Percentiles rank a stretch among this genome's conserved stretches.
Conservation (phyloP, 1,140 invertebrate species). For the Gonioctena quinquepunctata region DNA sequence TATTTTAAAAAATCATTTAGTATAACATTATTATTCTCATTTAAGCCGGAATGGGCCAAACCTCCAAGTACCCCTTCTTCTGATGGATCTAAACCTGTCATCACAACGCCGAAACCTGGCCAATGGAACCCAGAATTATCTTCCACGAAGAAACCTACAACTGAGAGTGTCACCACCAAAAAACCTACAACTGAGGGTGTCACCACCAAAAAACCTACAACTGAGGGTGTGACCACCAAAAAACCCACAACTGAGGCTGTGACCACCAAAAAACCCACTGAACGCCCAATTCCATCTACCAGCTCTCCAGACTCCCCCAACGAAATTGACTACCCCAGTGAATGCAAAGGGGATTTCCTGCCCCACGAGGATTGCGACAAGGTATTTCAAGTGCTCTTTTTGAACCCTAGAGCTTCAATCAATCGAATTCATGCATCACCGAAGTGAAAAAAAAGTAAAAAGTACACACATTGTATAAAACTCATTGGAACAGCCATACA, state of each 20-base stretch:
- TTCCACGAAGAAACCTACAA: too few relatives aligned
- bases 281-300: conserved; percentile 14
- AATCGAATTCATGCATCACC: too few relatives aligned
- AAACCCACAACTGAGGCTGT: conserved; percentile 36
- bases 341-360: conserved; percentile 62
- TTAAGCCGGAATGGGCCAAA: conserved; percentile 70
- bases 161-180: conserved; percentile 33
- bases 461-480: too few relatives aligned
- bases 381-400: too few relatives aligned
- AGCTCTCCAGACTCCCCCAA: conserved; percentile 28
- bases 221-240: conserved; percentile 23
- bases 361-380: conserved; percentile 68
- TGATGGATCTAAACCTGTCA: conserved; percentile 45
- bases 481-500: too few relatives aligned
- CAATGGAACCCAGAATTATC: not conserved
- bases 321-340: conserved; percentile 36
- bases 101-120: conserved; percentile 43
- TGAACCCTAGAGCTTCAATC: too few relatives aligned
- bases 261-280: conserved; percentile 25
- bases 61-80: conserved; percentile 65
- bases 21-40: too few relatives aligned
- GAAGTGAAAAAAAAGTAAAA: too few relatives aligned
- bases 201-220: conserved; percentile 27
- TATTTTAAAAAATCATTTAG: too few relatives aligned
- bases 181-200: conserved; percentile 30